Conservation (phyloP, 2,888 invertebrate species). For the Disparrhopalites patrizii region DNA sequence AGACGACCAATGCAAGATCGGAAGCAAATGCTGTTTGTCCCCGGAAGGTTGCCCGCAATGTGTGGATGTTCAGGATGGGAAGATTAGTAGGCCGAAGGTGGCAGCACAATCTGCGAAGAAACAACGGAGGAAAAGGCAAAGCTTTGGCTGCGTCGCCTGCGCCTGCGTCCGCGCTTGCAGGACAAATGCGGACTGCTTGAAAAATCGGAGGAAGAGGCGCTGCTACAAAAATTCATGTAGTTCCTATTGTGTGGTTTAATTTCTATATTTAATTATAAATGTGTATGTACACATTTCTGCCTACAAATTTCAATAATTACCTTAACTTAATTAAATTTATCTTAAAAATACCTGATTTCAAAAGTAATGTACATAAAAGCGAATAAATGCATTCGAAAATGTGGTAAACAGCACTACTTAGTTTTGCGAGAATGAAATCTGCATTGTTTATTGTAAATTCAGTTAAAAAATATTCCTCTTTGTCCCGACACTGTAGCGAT, state of each 20-base stretch:
- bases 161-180: not conserved
- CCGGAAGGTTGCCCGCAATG: not conserved
- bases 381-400: too few relatives aligned
- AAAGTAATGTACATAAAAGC: too few relatives aligned
- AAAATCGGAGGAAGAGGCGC: not conserved
- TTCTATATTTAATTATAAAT: not conserved
- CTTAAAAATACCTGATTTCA: too few relatives aligned
- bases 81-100: not conserved
- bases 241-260: not conserved
- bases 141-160: slow-evolving; percentile 13
- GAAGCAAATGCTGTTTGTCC: slow-evolving; percentile 1
- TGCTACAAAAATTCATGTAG: slow-evolving; percentile 1
- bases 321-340: too few relatives aligned
- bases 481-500: too few relatives aligned
- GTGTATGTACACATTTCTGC: too few relatives aligned
- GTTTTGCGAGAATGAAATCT: too few relatives aligned
- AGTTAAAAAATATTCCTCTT: too few relatives aligned
- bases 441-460: too few relatives aligned
- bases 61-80: slow-evolving; percentile 3
- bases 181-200: not conserved
- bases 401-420: too few relatives aligned
- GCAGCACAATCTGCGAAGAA: not conserved
- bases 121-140: slow-evolving; percentile 9
- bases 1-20: slow-evolving; percentile 11
- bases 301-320: too few relatives aligned